Evolutionary conservation across 2,888 invertebrate species (phyloP), one percentile per base, ranked within the genome.

Genomic region (Luperina nickerlii): DNA sequence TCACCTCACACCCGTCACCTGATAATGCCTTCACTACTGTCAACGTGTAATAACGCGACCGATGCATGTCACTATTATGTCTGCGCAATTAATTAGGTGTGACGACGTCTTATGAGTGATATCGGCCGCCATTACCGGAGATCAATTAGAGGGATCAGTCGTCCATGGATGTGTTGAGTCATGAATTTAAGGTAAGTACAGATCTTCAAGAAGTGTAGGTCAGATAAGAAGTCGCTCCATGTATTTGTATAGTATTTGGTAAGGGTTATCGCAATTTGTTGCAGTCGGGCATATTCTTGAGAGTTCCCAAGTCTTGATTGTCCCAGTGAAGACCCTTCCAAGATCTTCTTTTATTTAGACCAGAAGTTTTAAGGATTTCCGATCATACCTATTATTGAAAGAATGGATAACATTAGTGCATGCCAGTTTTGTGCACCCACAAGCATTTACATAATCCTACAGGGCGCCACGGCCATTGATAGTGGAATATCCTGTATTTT

Each of bases 1-100:
- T 60, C 60, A 32, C 20, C 73, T 76, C 60, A 27, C 27, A 32
- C 20, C 73, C 74, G 84, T 78, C 69, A 70, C 27, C 18, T 24
- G 32, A n/a, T 68, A 85, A 84, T 79, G 87, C 75, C 87, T 63
- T 73, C 85, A 87, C 72, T 32, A 77, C 45, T 87, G 76, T 79
- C 84, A 76, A 42, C 76, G 69, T 70, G 45, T 84, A 84, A 84
- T 87, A 69, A 69, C 68, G 74, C 60, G 27, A 66, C 87, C 63
- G 51, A 69, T 76, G 62, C 18, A 48, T 62, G 79, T 83, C 72
- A 75, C 78, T 74, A 82, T 76, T 70, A 78, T 63, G 69, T 74
- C 45, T 38, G 32, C 20, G 38, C 69, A 63, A 84, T 84, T 87
- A 85, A 85, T 85, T 79, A 76, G 48, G 57, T 83, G 68, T 76